phyloP scores from a whole-genome alignment of 1,140 invertebrate species.

The Heliconius hermathena region DNA sequence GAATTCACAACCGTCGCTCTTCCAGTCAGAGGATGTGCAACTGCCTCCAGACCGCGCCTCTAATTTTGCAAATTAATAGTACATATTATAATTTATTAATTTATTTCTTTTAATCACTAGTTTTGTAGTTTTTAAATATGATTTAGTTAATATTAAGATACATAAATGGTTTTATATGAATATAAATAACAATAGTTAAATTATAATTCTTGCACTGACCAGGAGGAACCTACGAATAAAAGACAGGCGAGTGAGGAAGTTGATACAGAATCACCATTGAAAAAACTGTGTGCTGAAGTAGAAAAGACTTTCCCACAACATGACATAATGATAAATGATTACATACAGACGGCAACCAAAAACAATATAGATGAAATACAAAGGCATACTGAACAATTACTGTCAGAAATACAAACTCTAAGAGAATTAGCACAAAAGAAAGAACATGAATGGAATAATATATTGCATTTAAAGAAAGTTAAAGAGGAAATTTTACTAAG shows the following conservation, averaged over 20 bases:
- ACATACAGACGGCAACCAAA: constrained; percentile 82
- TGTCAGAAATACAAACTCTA: constrained; percentile 85
- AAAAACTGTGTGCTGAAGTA: constrained; percentile 81
- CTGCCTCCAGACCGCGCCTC: too few species aligned
- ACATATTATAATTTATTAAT: too few species aligned
- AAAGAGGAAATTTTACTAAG: constrained; percentile 90
- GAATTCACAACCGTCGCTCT: too few species aligned
- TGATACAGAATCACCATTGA: constrained; percentile 74
- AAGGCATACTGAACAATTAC: constrained; percentile 82
- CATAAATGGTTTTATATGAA: too few species aligned
- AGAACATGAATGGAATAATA: constrained; percentile 92
- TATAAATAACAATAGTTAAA: not conserved
- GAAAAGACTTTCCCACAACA: constrained; percentile 81
- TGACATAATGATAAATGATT: constrained; percentile 83
- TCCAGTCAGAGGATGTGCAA: too few species aligned
- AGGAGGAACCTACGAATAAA: constrained; percentile 67
- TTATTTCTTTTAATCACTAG: not conserved
- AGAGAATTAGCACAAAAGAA: constrained; percentile 87
- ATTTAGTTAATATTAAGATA: too few species aligned
- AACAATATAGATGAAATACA: constrained; percentile 83
- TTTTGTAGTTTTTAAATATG: not conserved
- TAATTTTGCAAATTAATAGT: too few species aligned
- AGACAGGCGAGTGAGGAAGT: constrained; percentile 65
- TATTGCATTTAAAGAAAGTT: constrained; percentile 89
- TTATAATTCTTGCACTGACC: constrained; percentile 23